phyloP scores from a whole-genome alignment of 35 echinoderm and acorn worm genomes.

The Strongylocentrotus purpuratus region DNA sequence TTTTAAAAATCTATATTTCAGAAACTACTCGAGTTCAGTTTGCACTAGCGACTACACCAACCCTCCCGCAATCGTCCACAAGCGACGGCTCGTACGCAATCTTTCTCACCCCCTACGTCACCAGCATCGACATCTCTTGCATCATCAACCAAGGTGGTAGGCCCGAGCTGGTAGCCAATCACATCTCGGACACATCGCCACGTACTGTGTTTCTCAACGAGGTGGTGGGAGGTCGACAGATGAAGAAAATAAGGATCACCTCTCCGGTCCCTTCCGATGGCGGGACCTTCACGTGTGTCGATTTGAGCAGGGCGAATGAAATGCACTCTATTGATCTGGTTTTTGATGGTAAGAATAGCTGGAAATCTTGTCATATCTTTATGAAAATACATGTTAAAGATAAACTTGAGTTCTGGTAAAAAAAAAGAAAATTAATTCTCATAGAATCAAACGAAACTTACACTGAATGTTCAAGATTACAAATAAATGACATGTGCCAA shows the following conservation, averaged over 20 bases:
- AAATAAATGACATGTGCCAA: too few relatives aligned
- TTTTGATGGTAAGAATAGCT: constrained; percentile 5
- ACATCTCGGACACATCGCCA: not conserved
- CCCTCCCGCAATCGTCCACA: not conserved
- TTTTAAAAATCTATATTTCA: not conserved
- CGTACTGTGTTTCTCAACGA: not conserved
- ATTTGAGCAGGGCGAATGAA: not conserved
- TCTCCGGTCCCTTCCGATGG: not conserved
- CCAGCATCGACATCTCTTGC: not conserved
- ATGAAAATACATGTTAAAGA: not conserved
- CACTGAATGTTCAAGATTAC: too few relatives aligned
- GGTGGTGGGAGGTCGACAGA: not conserved
- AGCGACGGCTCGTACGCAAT: not conserved
- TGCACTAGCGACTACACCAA: not conserved
- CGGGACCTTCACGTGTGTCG: not conserved
- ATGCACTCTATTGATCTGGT: not conserved
- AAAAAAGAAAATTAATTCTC: too few relatives aligned
- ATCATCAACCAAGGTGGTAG: not conserved
- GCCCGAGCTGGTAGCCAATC: constrained; percentile 1
- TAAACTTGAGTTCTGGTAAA: too few relatives aligned
- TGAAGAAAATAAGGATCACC: not conserved
- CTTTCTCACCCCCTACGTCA: constrained; percentile 14
- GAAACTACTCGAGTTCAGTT: not conserved
- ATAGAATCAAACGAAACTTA: too few relatives aligned
- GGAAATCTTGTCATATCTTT: not conserved